Base-by-base conservation (phyloP, 2,113 vertebrate species). In the Athene cunicularia region DNA sequence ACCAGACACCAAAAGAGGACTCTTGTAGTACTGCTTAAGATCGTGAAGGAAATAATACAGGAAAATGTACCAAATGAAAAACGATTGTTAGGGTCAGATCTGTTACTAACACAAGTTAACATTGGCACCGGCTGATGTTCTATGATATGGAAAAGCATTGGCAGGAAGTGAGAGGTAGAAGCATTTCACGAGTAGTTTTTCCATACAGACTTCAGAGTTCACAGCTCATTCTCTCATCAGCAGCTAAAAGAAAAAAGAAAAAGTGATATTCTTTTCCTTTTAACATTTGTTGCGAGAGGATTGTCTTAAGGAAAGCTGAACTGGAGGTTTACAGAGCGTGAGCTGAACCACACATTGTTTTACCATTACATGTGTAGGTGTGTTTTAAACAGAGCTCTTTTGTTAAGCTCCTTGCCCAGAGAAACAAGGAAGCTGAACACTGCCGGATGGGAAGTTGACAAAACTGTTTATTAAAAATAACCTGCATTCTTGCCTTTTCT, bases 311-410 rank as follows among this genome's bases (percentile, higher is more conserved):
- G 71, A 66, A 91, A 90, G 86, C 68, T 89, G 62, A 94, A 93
- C 43, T 30, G 80, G 37, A 66, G 6, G 82, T 83, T 94, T 92
- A 85, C 43, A 55, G 39, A 74, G 41, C 56, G 68, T 3, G 24
- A 97, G 71, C 39, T 91, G 86, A 88, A 60, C 67, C 16, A 49
- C 86, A 75, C 62, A 72, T 5, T 5, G 2, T 23, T 75, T 63
- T 23, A 56, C 37, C 58, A 70, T 86, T 84, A 76, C 35, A 9
- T 3, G 30, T 26, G 67, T 86, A 93, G 89, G 77, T 50, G 82
- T 90, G 74, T 88, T 95, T 82, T 72, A 91, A 86, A 95, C 75
- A 96, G 86, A 82, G 71, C 30, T 53, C 93, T 90, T 92, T 85
- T 89, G 83, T 92, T 92, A 71, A 70, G 62, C 88, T 90, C 84